Evolutionary conservation across 2,113 vertebrate genomes (phyloP), one percentile per base, ranked within the genome.

Genomic region (Oryzias celebensis): DNA sequence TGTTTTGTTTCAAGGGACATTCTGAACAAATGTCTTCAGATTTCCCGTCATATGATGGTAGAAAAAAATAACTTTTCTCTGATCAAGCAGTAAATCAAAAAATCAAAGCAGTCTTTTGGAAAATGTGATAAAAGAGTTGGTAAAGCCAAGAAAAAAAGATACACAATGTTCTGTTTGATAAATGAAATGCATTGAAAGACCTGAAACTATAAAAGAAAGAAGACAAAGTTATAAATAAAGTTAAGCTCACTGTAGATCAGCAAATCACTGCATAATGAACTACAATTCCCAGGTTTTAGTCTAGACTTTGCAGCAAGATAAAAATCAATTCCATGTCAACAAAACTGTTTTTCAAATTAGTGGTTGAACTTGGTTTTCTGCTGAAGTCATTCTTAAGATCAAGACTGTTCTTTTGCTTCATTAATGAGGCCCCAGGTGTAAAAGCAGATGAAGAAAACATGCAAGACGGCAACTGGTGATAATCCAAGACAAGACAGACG

Each of bases 401-500:
- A 20, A 43, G 23, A 62, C n/a, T 42, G 22, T 51, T 17, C 15
- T 20, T 24, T 15, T 18, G 18, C 15, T 42, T 15, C 48, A 49
- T 10, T 20, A 60, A 41, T 60, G 26, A 47, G 14, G n/a, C 28
- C 24, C 15, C 10, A 15, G 4, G 59, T 67, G 57, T 36, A 24
- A 31, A 14, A 41, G 43, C 22, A 50, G 28, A 57, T 36, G 48
- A 20, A 8, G 55, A 31, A 20, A 26, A 10, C 41, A 62, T 31
- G 20, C 14, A 46, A 49, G 61, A 52, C 41, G 48, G 15, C 24
- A 53, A 52, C 52, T 58, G 14, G 20, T 43, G 42, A 57, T 52
- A 47, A 36, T 52, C 46, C 41, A 54, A 49, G 60, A 71, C 7
- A 43, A 54, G 42, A 72, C 63, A 45, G 26, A 60, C 55, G 62